A percentile compares a stretch with the other conserved stretches of the same genome.
Evolutionary conservation across 37 sponge, comb jelly and placozoan species (phyloP).

Genomic region (Axinella damicornis): DNA sequence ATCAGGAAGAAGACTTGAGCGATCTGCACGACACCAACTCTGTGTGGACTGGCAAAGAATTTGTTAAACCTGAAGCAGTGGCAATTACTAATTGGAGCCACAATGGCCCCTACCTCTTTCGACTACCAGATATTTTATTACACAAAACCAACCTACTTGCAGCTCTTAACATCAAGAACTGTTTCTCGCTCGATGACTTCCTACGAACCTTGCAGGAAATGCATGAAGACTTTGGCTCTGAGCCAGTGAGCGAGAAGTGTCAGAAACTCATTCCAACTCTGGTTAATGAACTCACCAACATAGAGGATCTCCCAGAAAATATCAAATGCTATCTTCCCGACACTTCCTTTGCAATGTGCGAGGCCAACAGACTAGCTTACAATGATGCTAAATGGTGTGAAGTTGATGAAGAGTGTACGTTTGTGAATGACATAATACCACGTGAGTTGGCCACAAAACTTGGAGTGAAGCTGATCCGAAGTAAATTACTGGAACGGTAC

Average conservation of each 20-base stretch:
- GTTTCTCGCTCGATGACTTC: conserved; percentile 2
- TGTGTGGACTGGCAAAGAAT: conserved; percentile 59
- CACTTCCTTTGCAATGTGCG: background rate
- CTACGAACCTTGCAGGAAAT: background rate
- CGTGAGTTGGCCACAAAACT: conserved; percentile 5
- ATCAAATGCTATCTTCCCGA: conserved; percentile 14
- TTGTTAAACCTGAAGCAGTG: conserved; percentile 11
- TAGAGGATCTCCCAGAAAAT: background rate
- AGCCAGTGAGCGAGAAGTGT: conserved; percentile 9
- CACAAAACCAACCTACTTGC: background rate
- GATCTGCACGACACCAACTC: background rate
- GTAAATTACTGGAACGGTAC: background rate
- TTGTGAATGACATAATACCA: background rate
- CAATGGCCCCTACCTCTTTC: conserved; percentile 50
- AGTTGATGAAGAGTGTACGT: background rate
- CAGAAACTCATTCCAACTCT: background rate
- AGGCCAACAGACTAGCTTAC: conserved; percentile 5
- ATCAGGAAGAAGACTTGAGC: background rate
- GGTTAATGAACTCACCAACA: background rate
- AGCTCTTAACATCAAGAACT: background rate
- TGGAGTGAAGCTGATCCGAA: conserved; percentile 8
- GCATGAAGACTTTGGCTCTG: conserved; percentile 11
- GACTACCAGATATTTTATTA: background rate
- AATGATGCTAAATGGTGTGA: conserved; percentile 44
- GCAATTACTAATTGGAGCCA: conserved; percentile 8